Conservation (phyloP, 1,140 invertebrate genomes). For the Orchesella cincta region DNA sequence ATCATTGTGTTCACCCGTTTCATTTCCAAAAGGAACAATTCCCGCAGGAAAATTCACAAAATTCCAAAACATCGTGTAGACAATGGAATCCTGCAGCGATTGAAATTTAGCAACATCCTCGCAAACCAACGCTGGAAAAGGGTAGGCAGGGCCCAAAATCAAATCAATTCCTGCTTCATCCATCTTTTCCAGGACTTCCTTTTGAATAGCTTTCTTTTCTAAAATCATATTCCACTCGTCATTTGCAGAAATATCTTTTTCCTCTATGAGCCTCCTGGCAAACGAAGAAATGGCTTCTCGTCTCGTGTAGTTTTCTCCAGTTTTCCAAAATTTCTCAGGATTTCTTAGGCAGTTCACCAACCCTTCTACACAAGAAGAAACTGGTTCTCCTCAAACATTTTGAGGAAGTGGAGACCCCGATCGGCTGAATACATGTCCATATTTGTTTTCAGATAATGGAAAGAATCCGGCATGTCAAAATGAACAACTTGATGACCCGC, state of each 20-base stretch:
- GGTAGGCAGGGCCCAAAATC: conserved; percentile 42
- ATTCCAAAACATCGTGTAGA: conserved; percentile 54
- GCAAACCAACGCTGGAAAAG: conserved; percentile 38
- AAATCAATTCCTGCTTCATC: conserved; percentile 41
- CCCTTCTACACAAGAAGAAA: no score
- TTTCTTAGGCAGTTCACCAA: no score
- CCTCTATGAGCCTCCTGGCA: no score
- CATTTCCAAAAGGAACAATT: conserved; percentile 53
- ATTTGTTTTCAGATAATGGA: conserved; percentile 12
- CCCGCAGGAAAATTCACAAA: conserved; percentile 55
- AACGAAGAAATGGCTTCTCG: no score
- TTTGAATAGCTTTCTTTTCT: no score
- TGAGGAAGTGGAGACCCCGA: no score
- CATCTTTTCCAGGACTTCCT: no score
- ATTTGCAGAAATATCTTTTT: no score
- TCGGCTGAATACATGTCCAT: no score
- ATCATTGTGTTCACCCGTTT: conserved; percentile 52
- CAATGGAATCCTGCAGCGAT: not conserved
- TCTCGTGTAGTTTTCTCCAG: no score
- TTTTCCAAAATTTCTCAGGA: no score
- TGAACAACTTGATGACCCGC: conserved; percentile 42
- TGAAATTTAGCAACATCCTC: not conserved
- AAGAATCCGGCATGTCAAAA: conserved; percentile 39
- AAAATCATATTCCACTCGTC: no score
- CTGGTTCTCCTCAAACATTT: not conserved